A percentile compares a stretch with the other conserved stretches of the same genome.
phyloP scores from a whole-genome alignment of 2,113 vertebrate genomes.

The Orientallactaga bullata region DNA sequence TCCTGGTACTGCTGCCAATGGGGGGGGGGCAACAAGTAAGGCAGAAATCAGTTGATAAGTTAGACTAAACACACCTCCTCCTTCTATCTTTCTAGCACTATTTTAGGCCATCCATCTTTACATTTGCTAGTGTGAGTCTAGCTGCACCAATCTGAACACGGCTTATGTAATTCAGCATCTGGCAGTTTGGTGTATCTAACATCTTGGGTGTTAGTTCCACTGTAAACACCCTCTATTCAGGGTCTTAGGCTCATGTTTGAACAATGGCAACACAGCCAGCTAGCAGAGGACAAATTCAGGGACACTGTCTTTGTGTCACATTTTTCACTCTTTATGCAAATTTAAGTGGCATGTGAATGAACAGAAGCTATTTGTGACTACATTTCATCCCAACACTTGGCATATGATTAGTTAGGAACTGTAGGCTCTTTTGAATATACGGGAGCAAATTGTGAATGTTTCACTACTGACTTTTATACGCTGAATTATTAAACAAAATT shows the following conservation, averaged over 20 bases:
- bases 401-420: not conserved
- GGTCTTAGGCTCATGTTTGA: not conserved
- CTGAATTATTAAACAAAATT: slow-evolving; percentile 12
- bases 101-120: not conserved
- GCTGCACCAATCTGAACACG: not conserved
- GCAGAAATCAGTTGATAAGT: not conserved
- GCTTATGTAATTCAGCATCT: not conserved
- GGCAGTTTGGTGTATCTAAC: not conserved
- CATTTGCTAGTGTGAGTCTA: not conserved
- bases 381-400: not conserved
- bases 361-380: not conserved
- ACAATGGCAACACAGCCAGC: not conserved
- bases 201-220: not conserved
- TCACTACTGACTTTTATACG: slow-evolving; percentile 49
- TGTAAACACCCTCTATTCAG: not conserved
- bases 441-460: not conserved
- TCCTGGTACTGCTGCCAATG: not conserved
- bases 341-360: not conserved
- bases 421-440: not conserved
- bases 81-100: not conserved
- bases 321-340: slow-evolving; percentile 19
- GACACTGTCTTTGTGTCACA: not conserved
- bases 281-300: slow-evolving; percentile 23
- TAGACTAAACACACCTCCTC: not conserved
- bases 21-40: not conserved